A percentile compares a stretch with the other conserved stretches of the same genome.
Evolutionary conservation across 2,113 vertebrate genomes (phyloP).

Genomic region (Takifugu bimaculatus): DNA sequence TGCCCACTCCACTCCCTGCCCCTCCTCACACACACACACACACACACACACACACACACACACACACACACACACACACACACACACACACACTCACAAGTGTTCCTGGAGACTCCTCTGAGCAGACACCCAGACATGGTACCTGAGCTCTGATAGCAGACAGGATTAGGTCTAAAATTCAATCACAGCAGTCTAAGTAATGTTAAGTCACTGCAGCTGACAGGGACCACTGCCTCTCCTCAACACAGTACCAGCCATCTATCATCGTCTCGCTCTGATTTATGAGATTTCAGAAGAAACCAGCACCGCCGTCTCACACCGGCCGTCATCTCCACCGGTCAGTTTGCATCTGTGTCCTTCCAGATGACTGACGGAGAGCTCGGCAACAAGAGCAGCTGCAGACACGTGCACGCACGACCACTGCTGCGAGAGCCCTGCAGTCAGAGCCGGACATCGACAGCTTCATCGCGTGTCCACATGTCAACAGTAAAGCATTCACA

Average conservation of each 20-base stretch:
- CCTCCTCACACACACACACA: slow-evolving; percentile 22
- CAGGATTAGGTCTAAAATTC: slow-evolving; percentile 66
- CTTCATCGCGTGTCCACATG: slow-evolving; percentile 22
- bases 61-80: slow-evolving; percentile 15
- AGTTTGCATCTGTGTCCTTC: neutral
- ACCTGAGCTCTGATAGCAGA: slow-evolving; percentile 61
- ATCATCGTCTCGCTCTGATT: slow-evolving; percentile 49
- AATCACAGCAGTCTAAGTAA: slow-evolving; percentile 63
- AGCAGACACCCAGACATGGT: slow-evolving; percentile 59
- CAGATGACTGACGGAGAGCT: neutral
- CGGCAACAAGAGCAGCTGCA: too few relatives aligned
- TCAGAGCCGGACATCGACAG: slow-evolving; percentile 39
- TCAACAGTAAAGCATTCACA: slow-evolving; percentile 3
- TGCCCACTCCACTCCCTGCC: slow-evolving; percentile 59
- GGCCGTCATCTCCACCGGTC: slow-evolving; percentile 16
- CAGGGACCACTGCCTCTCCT: slow-evolving; percentile 41
- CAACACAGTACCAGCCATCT: slow-evolving; percentile 43
- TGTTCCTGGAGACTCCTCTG: slow-evolving; percentile 38
- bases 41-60: slow-evolving; percentile 2
- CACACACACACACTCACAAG: slow-evolving; percentile 10
- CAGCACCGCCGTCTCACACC: slow-evolving; percentile 23
- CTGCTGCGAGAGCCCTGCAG: too few relatives aligned
- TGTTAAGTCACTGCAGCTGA: slow-evolving; percentile 57
- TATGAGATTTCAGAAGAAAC: slow-evolving; percentile 38
- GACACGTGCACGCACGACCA: neutral